Conservation (phyloP, 2,888 invertebrate genomes). For the Volucella bombylans region DNA sequence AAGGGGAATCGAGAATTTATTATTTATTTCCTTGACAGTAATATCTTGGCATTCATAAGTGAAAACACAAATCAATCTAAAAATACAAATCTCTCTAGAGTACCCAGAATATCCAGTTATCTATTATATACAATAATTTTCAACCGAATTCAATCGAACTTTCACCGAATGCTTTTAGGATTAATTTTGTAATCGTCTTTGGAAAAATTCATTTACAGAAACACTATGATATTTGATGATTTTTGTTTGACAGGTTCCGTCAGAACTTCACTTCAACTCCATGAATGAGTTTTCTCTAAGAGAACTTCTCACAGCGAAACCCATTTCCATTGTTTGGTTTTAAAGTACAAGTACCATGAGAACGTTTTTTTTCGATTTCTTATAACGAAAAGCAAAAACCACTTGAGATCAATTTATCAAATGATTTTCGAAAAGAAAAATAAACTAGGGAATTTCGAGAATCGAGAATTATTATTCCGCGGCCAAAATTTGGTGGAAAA, state of each 20-base stretch:
- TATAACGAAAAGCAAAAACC: not conserved
- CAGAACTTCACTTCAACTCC: not conserved
- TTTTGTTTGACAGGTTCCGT: conserved; percentile 11
- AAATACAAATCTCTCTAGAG: conserved; percentile 35
- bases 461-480: conserved; percentile 17
- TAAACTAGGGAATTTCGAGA: not conserved
- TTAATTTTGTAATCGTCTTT: conserved; percentile 21
- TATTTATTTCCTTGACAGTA: conserved; percentile 17
- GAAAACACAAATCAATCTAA: conserved; percentile 30
- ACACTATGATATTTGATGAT: not conserved
- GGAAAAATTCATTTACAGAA: not conserved
- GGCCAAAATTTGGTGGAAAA: conserved; percentile 8
- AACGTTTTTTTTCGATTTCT: too few species aligned
- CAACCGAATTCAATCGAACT: conserved; percentile 27
- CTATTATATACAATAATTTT: conserved; percentile 27
- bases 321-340: too few species aligned
- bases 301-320: too few species aligned
- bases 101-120: conserved; percentile 22
- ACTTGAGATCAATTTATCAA: conserved; percentile 40
- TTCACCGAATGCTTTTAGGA: conserved; percentile 42
- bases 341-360: too few species aligned
- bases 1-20: not conserved
- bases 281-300: not conserved
- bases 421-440: conserved; percentile 18
- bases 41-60: conserved; percentile 17